Base-by-base conservation (phyloP, 2,888 invertebrate genomes). In the Stenotaenia linearis region DNA sequence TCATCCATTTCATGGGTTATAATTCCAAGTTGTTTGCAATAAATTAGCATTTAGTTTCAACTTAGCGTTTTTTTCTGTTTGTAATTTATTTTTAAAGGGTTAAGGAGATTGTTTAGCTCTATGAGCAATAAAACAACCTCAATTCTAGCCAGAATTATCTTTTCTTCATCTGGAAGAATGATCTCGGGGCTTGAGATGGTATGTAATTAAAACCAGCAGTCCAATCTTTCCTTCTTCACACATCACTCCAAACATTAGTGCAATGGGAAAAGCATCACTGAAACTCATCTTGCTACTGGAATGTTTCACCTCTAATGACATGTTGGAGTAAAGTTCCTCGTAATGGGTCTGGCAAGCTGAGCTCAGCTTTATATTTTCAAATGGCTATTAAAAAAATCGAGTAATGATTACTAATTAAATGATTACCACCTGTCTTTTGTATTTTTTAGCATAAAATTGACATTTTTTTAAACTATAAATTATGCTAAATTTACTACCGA, bases 231-330 rank as follows among this genome's bases (percentile, higher is more conserved):
- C 69, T 69, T 69, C 69, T 69, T 69, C 25, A 28, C 69, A 69
- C 69, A 69, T 69, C 69, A 69, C 69, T 69, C 69, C 28, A 69
- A 50, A 28, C 69, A 69, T 69, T 69, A 69, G 69, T 69, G 69
- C 69, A 28, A 69, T 69, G 69, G 69, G 69, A 69, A 69, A 69
- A 69, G 69, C 69, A 69, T 69, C 69, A 69, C 69, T 69, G 69
- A 28, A 69, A 69, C 69, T 69, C 69, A 69, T 69, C 69, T 23
- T 69, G 69, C 69, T 69, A 28, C 69, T 69, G 69, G 69, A 69
- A 69, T 69, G 69, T 69, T 69, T 69, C 69, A 69, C 25, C 25
- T 69, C 69, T 69, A 69, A 69, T 69, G 69, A 69, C 69, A 69
- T 69, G 69, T 23, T 28, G 28, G 69, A 69, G 69, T 23, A 69